These are phyloP conservation scores for Tursiops truncatus DNA, from an alignment of 2,113 vertebrate genomes.

Conservation along the genomic window DNA sequence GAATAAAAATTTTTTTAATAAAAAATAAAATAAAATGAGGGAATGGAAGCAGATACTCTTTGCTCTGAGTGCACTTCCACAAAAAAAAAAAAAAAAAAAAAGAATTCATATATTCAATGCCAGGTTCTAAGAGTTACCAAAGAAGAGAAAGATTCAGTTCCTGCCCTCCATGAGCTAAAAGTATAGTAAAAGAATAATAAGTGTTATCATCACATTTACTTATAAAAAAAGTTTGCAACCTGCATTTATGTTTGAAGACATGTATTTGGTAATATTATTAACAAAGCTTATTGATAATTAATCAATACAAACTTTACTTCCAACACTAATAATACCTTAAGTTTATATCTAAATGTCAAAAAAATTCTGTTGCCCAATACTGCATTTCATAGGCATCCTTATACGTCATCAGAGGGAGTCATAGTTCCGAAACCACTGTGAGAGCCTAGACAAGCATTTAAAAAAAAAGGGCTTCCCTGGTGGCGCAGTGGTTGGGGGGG, in stretches of 20 bases:
- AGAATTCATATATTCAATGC: conserved; percentile 46
- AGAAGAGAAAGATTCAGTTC: not conserved
- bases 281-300: not conserved
- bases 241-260: conserved; percentile 24
- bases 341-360: not conserved
- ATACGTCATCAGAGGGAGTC: not conserved
- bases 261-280: not conserved
- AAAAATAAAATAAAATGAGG: not conserved
- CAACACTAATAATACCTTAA: not conserved
- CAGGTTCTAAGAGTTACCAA: conserved; percentile 26
- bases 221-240: not conserved
- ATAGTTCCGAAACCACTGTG: not conserved
- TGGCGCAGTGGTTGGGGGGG: too few species aligned
- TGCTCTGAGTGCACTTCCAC: not conserved
- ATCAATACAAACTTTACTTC: not conserved
- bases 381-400: not conserved
- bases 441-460: not conserved
- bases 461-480: too few species aligned
- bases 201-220: not conserved
- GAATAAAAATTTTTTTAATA: not conserved
- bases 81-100: not conserved
- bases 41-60: not conserved
- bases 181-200: not conserved
- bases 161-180: not conserved
- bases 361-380: not conserved